A percentile compares a stretch with the other conserved stretches of the same genome.
These are phyloP conservation scores for Bradynema listronoti DNA, from an alignment of 1,140 invertebrate species.

Conservation along the genomic window DNA sequence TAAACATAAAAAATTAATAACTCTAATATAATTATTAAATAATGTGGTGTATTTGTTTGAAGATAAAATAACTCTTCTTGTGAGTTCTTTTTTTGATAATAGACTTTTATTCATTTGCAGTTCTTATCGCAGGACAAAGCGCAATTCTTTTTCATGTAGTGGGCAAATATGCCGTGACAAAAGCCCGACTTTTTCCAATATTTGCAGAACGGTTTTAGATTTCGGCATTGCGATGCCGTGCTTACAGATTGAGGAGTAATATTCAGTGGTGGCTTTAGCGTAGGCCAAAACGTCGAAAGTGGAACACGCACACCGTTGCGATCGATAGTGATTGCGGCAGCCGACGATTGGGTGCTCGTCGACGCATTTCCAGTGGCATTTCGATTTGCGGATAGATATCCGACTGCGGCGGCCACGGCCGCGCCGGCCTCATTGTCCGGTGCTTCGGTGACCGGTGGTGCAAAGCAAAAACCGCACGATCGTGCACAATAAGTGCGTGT, in stretches of 20 bases:
- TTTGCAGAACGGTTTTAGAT: slow-evolving; percentile 51
- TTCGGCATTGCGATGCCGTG: slow-evolving; percentile 27
- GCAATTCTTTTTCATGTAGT: slow-evolving; percentile 56
- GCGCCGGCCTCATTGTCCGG: slow-evolving; percentile 20
- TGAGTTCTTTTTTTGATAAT: too few relatives aligned
- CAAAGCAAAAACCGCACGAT: slow-evolving; percentile 54
- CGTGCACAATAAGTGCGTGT: slow-evolving; percentile 50
- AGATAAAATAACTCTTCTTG: too few relatives aligned
- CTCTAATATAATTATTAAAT: too few relatives aligned
- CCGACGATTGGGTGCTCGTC: not conserved
- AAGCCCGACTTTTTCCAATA: slow-evolving; percentile 54
- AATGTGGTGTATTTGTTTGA: too few relatives aligned
- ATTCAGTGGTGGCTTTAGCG: slow-evolving; percentile 14
- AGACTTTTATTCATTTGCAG: too few relatives aligned
- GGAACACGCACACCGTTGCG: not conserved
- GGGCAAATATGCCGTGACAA: slow-evolving; percentile 51
- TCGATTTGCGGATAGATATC: not conserved
- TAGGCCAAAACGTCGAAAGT: slow-evolving; percentile 36
- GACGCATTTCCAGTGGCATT: not conserved
- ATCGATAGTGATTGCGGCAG: not conserved
- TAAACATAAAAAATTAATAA: too few relatives aligned
- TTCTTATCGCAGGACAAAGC: too few relatives aligned
- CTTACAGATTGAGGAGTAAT: slow-evolving; percentile 4
- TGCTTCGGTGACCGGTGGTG: slow-evolving; percentile 46
- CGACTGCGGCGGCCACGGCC: not conserved